These are phyloP conservation scores for Trialeurodes vaporariorum DNA, from an alignment of 1,140 invertebrate genomes.

Conservation along the genomic window DNA sequence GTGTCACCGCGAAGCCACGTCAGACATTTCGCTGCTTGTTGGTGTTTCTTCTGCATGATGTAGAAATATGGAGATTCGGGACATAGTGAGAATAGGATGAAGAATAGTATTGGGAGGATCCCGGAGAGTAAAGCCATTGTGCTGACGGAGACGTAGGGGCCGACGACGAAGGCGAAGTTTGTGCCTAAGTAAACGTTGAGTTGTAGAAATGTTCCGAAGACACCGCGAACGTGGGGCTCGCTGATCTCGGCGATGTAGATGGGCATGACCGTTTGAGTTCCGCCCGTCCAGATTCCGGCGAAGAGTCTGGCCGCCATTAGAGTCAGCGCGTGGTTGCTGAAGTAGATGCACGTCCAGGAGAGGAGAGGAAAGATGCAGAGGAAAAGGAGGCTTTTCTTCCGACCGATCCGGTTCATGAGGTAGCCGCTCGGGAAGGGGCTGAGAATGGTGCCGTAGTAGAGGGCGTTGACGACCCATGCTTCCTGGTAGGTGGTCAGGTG, in stretches of 20 bases:
- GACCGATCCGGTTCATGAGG: slow-evolving; percentile 48
- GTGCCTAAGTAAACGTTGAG: slow-evolving; percentile 72
- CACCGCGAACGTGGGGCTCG: slow-evolving; percentile 40
- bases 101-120: slow-evolving; percentile 35
- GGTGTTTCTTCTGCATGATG: slow-evolving; percentile 43
- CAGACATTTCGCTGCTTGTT: slow-evolving; percentile 43
- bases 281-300: slow-evolving; percentile 40
- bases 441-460: slow-evolving; percentile 18
- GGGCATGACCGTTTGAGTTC: slow-evolving; percentile 31
- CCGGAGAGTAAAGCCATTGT: slow-evolving; percentile 22
- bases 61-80: slow-evolving; percentile 48
- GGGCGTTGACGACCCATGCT: slow-evolving; percentile 16
- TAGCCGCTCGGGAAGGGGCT: slow-evolving; percentile 47
- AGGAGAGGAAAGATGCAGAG: slow-evolving; percentile 22
- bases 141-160: slow-evolving; percentile 34
- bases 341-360: slow-evolving; percentile 58
- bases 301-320: slow-evolving; percentile 63
- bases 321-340: slow-evolving; percentile 44
- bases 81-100: slow-evolving; percentile 46
- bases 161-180: slow-evolving; percentile 58
- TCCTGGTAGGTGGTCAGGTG: slow-evolving; percentile 11
- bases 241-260: slow-evolving; percentile 25
- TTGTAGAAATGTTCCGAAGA: slow-evolving; percentile 64
- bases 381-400: slow-evolving; percentile 34
- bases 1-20: slow-evolving; percentile 18